A percentile compares a stretch with the other conserved stretches of the same genome.
Evolutionary conservation across 2,797 vertebrate species (phyloP).

Genomic region (Otolemur crassicaudatus): DNA sequence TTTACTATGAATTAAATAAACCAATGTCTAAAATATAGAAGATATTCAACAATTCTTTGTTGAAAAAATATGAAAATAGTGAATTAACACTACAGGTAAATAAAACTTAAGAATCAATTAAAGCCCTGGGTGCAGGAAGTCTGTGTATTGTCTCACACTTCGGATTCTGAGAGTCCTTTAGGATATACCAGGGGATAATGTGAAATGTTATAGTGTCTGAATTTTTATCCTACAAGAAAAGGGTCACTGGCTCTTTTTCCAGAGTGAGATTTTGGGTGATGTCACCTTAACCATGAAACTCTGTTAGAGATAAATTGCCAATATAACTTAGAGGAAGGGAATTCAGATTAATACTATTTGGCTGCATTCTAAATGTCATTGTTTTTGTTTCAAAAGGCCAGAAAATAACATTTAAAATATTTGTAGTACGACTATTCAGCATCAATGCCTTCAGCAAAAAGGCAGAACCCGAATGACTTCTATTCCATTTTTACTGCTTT

Average conservation of each 20-base stretch:
- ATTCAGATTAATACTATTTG: slow-evolving; percentile 65
- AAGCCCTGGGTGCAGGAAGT: neutral
- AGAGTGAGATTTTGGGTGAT: slow-evolving; percentile 64
- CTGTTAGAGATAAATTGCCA: slow-evolving; percentile 43
- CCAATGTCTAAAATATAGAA: neutral
- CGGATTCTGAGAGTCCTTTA: neutral
- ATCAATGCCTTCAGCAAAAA: slow-evolving; percentile 4
- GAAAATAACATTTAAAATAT: slow-evolving; percentile 69
- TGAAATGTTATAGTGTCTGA: neutral
- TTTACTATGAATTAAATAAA: slow-evolving; percentile 22
- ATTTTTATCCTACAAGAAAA: slow-evolving; percentile 30
- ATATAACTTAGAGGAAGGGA: slow-evolving; percentile 51
- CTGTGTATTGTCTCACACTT: neutral
- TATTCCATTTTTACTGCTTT: neutral
- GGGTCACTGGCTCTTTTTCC: neutral
- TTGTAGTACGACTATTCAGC: neutral
- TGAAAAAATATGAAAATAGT: neutral
- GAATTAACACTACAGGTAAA: neutral
- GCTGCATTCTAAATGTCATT: slow-evolving; percentile 70
- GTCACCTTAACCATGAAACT: slow-evolving; percentile 56
- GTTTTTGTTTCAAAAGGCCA: slow-evolving; percentile 73
- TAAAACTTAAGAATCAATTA: neutral
- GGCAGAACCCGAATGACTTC: neutral
- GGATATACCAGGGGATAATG: too few species aligned
- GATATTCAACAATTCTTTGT: neutral